These are phyloP conservation scores for Dolichomitus sp. DNA, from an alignment of 2,888 invertebrate species.

Conservation along the genomic window DNA sequence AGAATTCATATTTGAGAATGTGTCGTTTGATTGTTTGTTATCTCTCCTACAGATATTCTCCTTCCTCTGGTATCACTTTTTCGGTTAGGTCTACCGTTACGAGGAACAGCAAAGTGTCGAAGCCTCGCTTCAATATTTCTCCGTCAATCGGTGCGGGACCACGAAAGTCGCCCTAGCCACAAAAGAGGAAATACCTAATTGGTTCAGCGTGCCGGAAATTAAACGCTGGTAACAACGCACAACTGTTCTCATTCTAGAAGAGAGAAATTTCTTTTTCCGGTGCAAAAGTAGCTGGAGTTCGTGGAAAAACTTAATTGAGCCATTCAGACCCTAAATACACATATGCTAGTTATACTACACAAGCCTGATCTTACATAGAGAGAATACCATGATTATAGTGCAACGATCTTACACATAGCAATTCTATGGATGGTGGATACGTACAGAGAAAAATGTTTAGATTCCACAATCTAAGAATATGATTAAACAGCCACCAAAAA, in stretches of 20 bases:
- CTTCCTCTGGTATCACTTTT: neutral
- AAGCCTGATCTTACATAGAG: neutral
- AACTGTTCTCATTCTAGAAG: conserved; percentile 23
- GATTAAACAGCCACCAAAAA: no score
- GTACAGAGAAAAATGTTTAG: no score
- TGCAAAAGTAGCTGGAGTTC: neutral
- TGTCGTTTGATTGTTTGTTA: neutral
- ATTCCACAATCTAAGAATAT: no score
- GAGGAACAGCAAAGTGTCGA: conserved; percentile 8
- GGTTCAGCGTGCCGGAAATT: conserved; percentile 63
- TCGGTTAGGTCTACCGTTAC: neutral
- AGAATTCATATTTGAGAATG: neutral
- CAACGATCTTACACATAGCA: no score
- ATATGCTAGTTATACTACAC: neutral
- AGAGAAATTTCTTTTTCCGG: conserved; percentile 6
- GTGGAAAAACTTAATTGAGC: neutral
- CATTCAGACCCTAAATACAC: no score
- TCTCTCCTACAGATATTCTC: neutral
- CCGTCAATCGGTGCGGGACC: conserved; percentile 62
- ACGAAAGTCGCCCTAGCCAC: conserved; percentile 33
- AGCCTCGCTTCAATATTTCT: conserved; percentile 48
- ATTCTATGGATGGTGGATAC: no score
- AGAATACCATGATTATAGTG: no score
- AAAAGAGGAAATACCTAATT: conserved; percentile 65
- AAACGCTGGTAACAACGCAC: conserved; percentile 45